Evolutionary conservation across 2,113 vertebrate genomes (phyloP), one percentile per base, ranked within the genome.

Genomic region (Zosterops borbonicus): DNA sequence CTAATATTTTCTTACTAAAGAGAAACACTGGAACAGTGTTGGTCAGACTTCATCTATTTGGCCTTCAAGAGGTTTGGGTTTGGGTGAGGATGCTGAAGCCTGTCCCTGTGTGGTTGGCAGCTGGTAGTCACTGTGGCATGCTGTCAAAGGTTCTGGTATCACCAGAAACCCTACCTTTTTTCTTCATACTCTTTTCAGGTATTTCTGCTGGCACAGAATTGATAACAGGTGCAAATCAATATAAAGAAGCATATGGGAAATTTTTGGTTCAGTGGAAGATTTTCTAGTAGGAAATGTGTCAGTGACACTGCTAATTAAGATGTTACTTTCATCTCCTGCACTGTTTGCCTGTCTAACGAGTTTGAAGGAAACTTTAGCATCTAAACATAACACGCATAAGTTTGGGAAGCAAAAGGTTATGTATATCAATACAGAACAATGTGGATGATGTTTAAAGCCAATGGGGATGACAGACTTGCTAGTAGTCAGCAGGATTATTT

Each of bases 161-260:
- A 69, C 39, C 33, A 69, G 35, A 47, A 67, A 53, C 3, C 14
- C 63, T 23, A 4, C 1, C 0, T 27, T 88, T 95, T 84, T 53
- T 3, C 33, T 90, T 88, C 39, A 13, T 63, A 18, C 46, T 41
- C 50, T 13, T 10, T 67, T 86, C 87, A 93, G 93, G 82, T 96
- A 75, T 81, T 90, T 90, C 63, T 88, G 41, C 83, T 96, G 94
- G 93, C 93, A 95, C 52, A 52, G 53, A 94, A 75, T 16, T 83
- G 88, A 93, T 78, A 83, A 74, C 90, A 95, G 95, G 85, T 96
- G 92, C 92, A 94, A 92, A 94, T 86, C 68, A 71, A 94, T 73
- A 65, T 56, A 95, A 77, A 88, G 75, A 83, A 90, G 28, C 92
- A 96, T 95, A 86, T 83, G 94, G 93, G 79, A 83, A 86, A 83